Conservation (phyloP, 2,888 invertebrate genomes). For the Ecliptopera silaceata region DNA sequence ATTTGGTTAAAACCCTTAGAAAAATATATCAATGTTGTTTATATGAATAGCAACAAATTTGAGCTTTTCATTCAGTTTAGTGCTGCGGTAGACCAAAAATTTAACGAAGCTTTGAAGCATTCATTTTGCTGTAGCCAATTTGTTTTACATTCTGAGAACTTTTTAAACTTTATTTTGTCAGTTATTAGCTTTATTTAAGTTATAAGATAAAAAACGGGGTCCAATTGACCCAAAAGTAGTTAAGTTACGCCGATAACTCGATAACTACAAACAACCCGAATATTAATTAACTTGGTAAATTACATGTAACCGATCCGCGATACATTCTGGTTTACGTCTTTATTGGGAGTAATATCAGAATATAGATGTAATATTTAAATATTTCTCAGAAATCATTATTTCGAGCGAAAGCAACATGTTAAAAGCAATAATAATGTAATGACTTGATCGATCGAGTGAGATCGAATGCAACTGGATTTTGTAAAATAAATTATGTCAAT, state of each 20-base stretch:
- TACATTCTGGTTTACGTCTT: slow-evolving; percentile 4
- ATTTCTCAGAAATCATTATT: slow-evolving; percentile 15
- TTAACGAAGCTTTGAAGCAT: too few species aligned
- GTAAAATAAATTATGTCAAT: slow-evolving; percentile 24
- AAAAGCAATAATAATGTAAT: slow-evolving; percentile 31
- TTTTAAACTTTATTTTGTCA: too few species aligned
- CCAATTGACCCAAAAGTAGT: not conserved
- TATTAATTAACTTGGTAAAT: slow-evolving; percentile 5
- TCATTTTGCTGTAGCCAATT: too few species aligned
- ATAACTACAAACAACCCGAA: not conserved
- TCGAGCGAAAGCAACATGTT: slow-evolving; percentile 23
- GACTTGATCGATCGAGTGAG: slow-evolving; percentile 35
- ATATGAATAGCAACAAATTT: too few species aligned
- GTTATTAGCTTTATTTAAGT: too few species aligned
- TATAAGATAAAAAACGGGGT: not conserved
- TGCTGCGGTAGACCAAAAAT: too few species aligned
- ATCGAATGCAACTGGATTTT: slow-evolving; percentile 25
- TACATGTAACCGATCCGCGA: not conserved
- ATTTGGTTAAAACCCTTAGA: too few species aligned
- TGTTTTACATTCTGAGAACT: too few species aligned
- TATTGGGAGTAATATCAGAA: slow-evolving; percentile 3
- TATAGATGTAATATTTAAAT: slow-evolving; percentile 13
- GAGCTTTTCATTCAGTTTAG: too few species aligned
- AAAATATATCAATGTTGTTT: too few species aligned
- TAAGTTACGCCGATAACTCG: not conserved